phyloP scores from a whole-genome alignment of 2,797 vertebrate genomes.

The Lacerta agilis region DNA sequence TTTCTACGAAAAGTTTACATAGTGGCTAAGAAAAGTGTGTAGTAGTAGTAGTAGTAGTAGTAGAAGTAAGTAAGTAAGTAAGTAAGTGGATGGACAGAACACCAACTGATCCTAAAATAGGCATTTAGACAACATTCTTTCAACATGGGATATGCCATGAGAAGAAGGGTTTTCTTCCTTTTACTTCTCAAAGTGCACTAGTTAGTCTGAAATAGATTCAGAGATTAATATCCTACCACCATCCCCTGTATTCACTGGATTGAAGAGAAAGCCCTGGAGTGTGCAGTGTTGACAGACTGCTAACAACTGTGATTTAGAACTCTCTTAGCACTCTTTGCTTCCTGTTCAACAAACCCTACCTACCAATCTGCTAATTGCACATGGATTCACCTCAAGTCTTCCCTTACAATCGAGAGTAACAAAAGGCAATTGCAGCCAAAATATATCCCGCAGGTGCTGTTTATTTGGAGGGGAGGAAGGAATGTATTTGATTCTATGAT shows the following conservation, averaged over 20 bases:
- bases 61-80: too few species aligned
- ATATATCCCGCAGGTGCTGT: constrained; percentile 38
- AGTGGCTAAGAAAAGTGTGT: constrained; percentile 34
- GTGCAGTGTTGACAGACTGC: constrained; percentile 58
- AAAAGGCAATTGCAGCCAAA: constrained; percentile 11
- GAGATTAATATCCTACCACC: constrained; percentile 50
- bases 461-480: constrained; percentile 52
- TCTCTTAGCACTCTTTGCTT: constrained; percentile 14
- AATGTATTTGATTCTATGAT: constrained; percentile 29
- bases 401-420: constrained; percentile 38
- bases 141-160: constrained; percentile 31
- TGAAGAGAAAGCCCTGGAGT: constrained; percentile 58
- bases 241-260: constrained; percentile 35
- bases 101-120: constrained; percentile 47
- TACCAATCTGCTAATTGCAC: constrained; percentile 28
- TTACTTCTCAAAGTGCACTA: constrained; percentile 34
- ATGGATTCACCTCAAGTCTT: constrained; percentile 35
- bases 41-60: too few species aligned
- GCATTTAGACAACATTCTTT: constrained; percentile 49
- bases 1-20: constrained; percentile 57
- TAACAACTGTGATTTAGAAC: constrained; percentile 44
- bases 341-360: constrained; percentile 36
- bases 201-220: constrained; percentile 53
- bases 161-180: constrained; percentile 17
- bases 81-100: not conserved